Percentiles rank a stretch among this genome's conserved stretches.
These are phyloP conservation scores for Pachyramphus minor DNA, from an alignment of 2,113 vertebrate genomes.

Conservation along the genomic window DNA sequence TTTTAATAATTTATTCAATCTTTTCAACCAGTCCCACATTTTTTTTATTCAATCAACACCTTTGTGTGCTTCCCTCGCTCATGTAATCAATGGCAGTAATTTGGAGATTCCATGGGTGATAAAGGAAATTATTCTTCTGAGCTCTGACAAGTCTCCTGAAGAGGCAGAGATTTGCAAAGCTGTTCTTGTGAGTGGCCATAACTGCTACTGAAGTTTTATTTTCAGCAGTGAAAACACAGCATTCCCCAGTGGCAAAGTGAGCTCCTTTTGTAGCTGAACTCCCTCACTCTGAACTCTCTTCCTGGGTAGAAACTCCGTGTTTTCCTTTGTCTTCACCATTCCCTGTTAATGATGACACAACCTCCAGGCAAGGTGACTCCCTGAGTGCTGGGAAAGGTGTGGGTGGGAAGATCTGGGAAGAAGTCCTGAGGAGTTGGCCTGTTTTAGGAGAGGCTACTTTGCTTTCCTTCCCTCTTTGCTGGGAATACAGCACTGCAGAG, in stretches of 20 bases:
- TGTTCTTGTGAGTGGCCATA: not conserved
- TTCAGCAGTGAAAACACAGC: not conserved
- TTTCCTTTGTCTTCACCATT: not conserved
- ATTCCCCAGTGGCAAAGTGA: not conserved
- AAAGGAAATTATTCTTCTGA: not conserved
- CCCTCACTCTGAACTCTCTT: not conserved
- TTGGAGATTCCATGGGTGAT: not conserved
- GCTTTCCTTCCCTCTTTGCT: too few relatives aligned
- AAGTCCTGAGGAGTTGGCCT: fast-evolving
- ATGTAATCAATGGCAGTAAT: not conserved
- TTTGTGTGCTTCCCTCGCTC: not conserved
- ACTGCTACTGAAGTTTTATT: not conserved
- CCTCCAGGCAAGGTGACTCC: not conserved
- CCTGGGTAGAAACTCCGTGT: fast-evolving
- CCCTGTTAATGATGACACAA: fast-evolving
- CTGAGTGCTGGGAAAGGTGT: too few relatives aligned
- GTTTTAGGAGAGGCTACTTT: not conserved
- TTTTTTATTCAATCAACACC: not conserved
- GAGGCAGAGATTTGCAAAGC: not conserved
- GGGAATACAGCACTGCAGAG: not conserved
- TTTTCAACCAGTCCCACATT: not conserved
- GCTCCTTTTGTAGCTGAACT: not conserved
- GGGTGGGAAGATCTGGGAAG: too few relatives aligned
- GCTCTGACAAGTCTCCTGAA: not conserved
- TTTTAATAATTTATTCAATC: not conserved